Evolutionary conservation across 2,888 invertebrate species (phyloP), one percentile per base, ranked within the genome.

Genomic region (Gnatocerus cornutus): DNA sequence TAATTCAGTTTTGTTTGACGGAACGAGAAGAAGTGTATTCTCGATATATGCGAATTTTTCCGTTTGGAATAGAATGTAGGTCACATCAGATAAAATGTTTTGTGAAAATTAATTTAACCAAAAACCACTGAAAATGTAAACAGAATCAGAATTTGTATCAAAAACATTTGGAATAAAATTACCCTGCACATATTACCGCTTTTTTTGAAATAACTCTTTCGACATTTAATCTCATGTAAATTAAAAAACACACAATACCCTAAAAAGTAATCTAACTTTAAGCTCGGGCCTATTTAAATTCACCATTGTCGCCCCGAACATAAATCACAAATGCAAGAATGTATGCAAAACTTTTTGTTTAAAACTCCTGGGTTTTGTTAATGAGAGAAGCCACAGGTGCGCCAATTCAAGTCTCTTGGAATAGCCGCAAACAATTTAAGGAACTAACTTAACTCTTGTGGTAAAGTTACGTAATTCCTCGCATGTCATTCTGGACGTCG

Each of bases 351-450:
- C 3, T 6, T 43, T 43, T 43, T n/a, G 12, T 43, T 12, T 12
- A 43, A 12, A 43, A 46, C 16, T 7, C 33, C 33, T n/a, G n/a
- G 52, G 55, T 55, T 55, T 55, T 13, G 37, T 55, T 55, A 55
- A 55, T 14, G 46, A 46, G 46, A 8, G 14, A 52, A 29, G 53
- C 53, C 37, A 53, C 53, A 37, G 55, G 55, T 55, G 55, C 37
- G 39, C 14, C 21, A 21, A 3, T 43, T 13, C 50, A 21, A 7
- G 21, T 14, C 6, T 27, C 21, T 12, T 50, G 29, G 21, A 55
- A 33, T 55, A 13, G 13, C 14, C 6, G 37, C 16, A 39, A 55
- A 55, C 55, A 55, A 55, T 55, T 37, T 37, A 55, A 55, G 55
- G 55, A 55, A 55, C 55, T 53, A 27, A 13, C 14, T 13, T 12